Percentiles rank a stretch among this genome's conserved stretches.
Evolutionary conservation across 2,888 invertebrate species (phyloP).

Genomic region (Temnothorax unifasciatus): DNA sequence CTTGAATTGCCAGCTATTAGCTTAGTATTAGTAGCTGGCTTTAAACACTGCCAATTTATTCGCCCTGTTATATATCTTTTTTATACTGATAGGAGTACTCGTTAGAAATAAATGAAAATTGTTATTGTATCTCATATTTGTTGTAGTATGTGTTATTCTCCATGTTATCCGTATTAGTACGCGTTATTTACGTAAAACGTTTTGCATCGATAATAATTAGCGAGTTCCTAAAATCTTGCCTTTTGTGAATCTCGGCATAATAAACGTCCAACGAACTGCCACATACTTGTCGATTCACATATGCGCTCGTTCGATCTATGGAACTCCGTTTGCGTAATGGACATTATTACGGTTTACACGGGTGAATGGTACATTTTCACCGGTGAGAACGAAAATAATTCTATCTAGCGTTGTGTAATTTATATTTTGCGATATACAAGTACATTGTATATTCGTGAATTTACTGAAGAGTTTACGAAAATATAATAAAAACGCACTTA

Average conservation of each 20-base stretch:
- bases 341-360: constrained; percentile 20
- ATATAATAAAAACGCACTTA: constrained; percentile 15
- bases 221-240: constrained; percentile 54
- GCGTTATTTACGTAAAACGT: background rate
- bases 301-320: constrained; percentile 16
- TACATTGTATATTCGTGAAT: constrained; percentile 10
- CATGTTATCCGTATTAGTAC: background rate
- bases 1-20: constrained; percentile 69
- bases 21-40: constrained; percentile 68
- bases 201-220: constrained; percentile 40
- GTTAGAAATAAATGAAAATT: constrained; percentile 63
- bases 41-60: constrained; percentile 82
- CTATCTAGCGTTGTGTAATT: constrained; percentile 18
- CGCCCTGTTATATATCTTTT: constrained; percentile 75
- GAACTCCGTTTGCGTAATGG: constrained; percentile 17
- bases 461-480: constrained; percentile 4
- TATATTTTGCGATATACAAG: constrained; percentile 23
- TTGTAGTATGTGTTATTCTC: constrained; percentile 10
- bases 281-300: constrained; percentile 30
- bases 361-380: constrained; percentile 17
- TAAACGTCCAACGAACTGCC: constrained; percentile 67
- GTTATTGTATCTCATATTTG: constrained; percentile 31
- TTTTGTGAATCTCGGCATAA: constrained; percentile 41
- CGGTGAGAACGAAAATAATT: constrained; percentile 11
- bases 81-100: constrained; percentile 67